A percentile compares a stretch with the other conserved stretches of the same genome.
These are phyloP conservation scores for Oxyruncus cristatus DNA, from an alignment of 2,113 vertebrate genomes.

Conservation along the genomic window DNA sequence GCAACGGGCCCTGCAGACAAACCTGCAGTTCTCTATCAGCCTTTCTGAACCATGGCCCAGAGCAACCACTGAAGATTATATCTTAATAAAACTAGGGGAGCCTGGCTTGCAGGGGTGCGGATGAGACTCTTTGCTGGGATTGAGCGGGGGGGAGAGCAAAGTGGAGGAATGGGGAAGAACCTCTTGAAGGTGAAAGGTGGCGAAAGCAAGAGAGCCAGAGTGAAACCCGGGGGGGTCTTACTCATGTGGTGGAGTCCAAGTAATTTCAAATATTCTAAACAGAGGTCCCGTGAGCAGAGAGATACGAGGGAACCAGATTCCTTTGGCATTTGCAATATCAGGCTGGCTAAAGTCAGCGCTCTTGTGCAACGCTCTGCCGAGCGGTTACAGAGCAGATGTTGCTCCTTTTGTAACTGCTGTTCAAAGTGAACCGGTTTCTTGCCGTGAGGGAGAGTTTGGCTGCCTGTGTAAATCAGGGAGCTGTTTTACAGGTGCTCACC, in stretches of 20 bases:
- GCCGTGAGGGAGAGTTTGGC: background rate
- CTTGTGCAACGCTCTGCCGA: conserved; percentile 25
- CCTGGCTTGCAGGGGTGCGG: background rate
- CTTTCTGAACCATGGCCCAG: background rate
- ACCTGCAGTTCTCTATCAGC: background rate
- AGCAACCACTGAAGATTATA: background rate
- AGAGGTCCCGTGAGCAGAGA: conserved; percentile 14
- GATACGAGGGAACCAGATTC: background rate
- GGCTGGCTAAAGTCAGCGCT: background rate
- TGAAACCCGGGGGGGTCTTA: background rate
- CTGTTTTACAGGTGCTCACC: background rate
- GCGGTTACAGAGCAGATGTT: background rate
- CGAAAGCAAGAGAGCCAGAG: background rate
- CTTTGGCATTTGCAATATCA: conserved; percentile 37
- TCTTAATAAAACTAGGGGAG: background rate
- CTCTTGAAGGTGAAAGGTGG: background rate
- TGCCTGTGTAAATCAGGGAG: background rate
- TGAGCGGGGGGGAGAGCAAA: background rate
- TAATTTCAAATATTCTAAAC: conserved; percentile 55
- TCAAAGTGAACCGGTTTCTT: background rate
- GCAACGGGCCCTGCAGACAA: background rate
- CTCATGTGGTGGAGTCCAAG: background rate
- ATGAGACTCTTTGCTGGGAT: background rate
- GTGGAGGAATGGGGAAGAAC: background rate
- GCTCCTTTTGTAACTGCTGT: background rate